Evolutionary conservation across 1,140 invertebrate species (phyloP), one percentile per base, ranked within the genome.

Genomic region (Drosophila triauraria): DNA sequence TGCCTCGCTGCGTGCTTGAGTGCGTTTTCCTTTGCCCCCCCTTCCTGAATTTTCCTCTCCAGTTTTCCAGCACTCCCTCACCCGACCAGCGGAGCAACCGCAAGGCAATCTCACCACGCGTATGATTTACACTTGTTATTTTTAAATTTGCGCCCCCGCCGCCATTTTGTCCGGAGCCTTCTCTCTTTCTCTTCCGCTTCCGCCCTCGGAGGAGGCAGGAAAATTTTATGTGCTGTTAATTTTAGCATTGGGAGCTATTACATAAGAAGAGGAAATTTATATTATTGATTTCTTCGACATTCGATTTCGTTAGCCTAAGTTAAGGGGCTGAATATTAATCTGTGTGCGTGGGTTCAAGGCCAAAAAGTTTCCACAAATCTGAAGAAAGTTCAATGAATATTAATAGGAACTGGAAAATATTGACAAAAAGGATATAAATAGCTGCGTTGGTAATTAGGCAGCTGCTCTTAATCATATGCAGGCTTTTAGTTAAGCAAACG

Each of bases 101-200:
- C 67, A 48, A 58, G 70, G 71, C 61, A 78, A 78, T 84, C 54
- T 64, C 60, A 62, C 75, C 71, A 83, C 62, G 74, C 84, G 81
- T 88, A 88, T 88, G 84, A 91, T 90, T 90, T 90, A 91, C 81
- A 85, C 82, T 86, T 90, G 85, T 91, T 90, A 90, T 90, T 90
- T 90, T 91, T 90, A 85, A 85, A 77, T 86, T 85, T 77, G 25
- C 60, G 51, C n/a, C 50, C 20, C 67, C 25, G 3, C 60, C 72
- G 75, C 78, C 85, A 81, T 85, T 91, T 91, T 85, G 70, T 82
- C 46, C 40, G 23, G 65, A 60, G 27, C 10, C 2, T 0, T 0
- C 32, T 35, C 8, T 8, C 30, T 32, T 67, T 46, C 63, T 67
- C 64, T 59, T 64, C 44, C 42, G 50, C 75, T 84, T 85, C 85